phyloP scores from a whole-genome alignment of 2,888 invertebrate species.

The Phoenoteleia sp. region DNA sequence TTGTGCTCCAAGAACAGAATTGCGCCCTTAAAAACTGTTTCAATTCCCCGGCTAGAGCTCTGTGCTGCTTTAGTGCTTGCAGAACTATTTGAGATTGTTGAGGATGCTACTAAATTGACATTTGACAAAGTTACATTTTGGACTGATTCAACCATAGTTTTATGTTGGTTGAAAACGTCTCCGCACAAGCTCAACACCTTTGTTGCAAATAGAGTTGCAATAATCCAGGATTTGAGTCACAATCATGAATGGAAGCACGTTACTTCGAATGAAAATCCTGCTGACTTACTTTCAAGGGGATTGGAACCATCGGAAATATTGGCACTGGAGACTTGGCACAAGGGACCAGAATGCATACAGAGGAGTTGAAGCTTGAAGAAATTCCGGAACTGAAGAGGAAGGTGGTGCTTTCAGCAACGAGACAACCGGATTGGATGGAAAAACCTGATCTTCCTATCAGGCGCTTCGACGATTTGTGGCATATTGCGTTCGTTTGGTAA shows the following conservation, averaged over 20 bases:
- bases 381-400: constrained; percentile 1
- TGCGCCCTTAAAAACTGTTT: neutral
- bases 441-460: neutral
- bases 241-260: constrained; percentile 14
- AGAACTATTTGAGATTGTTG: neutral
- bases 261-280: neutral
- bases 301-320: neutral
- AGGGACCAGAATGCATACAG: constrained; percentile 7
- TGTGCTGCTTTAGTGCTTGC: neutral
- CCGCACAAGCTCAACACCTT: constrained; percentile 5
- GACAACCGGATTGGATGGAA: constrained; percentile 2
- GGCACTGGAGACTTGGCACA: neutral
- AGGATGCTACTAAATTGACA: neutral
- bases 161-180: constrained; percentile 7
- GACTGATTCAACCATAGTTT: constrained; percentile 15
- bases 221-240: neutral
- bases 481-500: neutral
- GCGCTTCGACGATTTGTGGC: neutral
- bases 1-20: constrained; percentile 3
- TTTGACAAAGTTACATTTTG: neutral
- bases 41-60: constrained; percentile 6
- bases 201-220: constrained; percentile 14
- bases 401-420: neutral
- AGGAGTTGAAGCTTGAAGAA: neutral
- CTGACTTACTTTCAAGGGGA: constrained; percentile 6